Percentiles rank a stretch among this genome's conserved stretches.
These are phyloP conservation scores for Sebastes vulpes DNA, from an alignment of 2,797 vertebrate genomes.

Conservation along the genomic window DNA sequence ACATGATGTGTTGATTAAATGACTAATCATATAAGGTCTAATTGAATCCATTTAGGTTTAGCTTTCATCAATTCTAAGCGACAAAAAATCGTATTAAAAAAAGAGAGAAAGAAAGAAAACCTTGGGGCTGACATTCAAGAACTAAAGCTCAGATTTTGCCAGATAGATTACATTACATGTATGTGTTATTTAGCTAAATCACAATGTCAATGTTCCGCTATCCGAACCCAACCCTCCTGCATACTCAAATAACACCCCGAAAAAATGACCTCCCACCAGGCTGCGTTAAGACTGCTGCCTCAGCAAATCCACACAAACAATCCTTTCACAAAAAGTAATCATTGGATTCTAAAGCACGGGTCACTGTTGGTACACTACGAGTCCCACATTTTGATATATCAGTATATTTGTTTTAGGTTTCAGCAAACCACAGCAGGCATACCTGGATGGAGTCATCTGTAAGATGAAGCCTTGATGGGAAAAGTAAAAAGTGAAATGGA, in stretches of 20 bases:
- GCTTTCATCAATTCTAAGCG: too few species aligned
- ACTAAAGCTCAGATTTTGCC: neutral
- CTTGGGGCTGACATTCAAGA: accelerated
- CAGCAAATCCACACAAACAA: neutral
- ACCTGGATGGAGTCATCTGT: neutral
- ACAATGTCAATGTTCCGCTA: neutral
- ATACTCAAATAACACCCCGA: neutral
- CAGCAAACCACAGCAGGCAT: neutral
- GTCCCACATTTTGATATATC: neutral
- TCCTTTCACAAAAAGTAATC: slow-evolving; percentile 8
- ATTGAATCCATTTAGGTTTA: neutral
- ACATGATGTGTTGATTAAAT: neutral
- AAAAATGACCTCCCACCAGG: neutral
- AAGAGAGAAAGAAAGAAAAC: too few species aligned
- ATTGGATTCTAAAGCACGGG: neutral
- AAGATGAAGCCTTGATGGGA: neutral
- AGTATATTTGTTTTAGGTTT: neutral
- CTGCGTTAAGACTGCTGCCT: neutral
- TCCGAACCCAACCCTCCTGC: neutral
- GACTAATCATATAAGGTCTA: neutral
- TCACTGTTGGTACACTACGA: neutral
- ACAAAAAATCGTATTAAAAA: neutral
- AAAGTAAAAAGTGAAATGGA: neutral
- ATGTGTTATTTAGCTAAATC: neutral
- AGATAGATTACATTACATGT: neutral